Conservation (phyloP, 2,113 vertebrate genomes). For the Ochotona princeps region DNA sequence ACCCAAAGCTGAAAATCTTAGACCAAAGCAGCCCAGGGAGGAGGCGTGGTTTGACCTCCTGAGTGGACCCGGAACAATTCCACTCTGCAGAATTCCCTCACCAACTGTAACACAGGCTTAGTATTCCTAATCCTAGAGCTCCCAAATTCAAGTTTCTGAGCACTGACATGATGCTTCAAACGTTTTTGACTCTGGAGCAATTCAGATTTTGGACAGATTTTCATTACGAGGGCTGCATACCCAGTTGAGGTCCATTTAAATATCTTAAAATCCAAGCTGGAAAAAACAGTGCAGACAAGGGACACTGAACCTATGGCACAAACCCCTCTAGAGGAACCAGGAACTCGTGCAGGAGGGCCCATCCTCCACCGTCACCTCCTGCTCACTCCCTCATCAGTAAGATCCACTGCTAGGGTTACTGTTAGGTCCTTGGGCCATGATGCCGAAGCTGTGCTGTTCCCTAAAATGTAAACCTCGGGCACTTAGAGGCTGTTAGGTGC, state of each 20-base stretch:
- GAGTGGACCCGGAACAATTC: background rate
- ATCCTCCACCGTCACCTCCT: background rate
- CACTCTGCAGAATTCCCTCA: background rate
- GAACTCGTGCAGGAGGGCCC: background rate
- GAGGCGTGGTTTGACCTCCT: background rate
- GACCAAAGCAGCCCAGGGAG: background rate
- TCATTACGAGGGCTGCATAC: no score
- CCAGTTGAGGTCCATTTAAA: background rate
- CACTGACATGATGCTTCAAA: no score
- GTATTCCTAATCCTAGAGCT: no score
- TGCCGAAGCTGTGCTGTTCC: background rate
- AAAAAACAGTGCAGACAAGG: background rate
- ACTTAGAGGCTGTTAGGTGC: background rate
- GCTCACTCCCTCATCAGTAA: background rate
- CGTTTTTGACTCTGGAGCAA: no score
- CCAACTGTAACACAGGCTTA: background rate
- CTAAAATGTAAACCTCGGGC: background rate
- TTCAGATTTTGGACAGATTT: no score
- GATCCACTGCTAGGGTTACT: background rate
- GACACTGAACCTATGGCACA: background rate
- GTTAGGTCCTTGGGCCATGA: background rate
- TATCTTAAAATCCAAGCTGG: background rate
- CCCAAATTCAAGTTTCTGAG: background rate
- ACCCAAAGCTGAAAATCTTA: conserved; percentile 3
- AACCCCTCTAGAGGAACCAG: background rate